These are phyloP conservation scores for Takifugu bimaculatus DNA, from an alignment of 2,113 vertebrate genomes.

Conservation along the genomic window DNA sequence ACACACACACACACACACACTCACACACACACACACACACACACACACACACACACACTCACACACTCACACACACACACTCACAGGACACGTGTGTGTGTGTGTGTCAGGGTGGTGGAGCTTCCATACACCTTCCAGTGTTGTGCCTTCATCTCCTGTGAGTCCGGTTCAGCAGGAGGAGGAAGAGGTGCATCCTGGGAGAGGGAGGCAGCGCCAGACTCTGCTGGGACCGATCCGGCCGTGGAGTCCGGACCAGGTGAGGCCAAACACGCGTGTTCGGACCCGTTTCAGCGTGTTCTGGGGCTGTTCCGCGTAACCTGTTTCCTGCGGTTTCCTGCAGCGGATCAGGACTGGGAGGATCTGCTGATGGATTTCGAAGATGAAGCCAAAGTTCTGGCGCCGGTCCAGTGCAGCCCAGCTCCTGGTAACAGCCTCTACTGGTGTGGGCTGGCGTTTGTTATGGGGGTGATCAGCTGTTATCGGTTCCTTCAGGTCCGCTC, in stretches of 20 bases:
- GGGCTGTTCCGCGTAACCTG: too few species aligned
- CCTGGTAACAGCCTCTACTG: slow-evolving; percentile 76
- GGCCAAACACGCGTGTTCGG: too few species aligned
- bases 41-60: too few species aligned
- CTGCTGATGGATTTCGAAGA: slow-evolving; percentile 87
- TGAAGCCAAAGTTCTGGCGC: slow-evolving; percentile 82
- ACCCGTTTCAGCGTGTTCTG: too few species aligned
- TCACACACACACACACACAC: too few species aligned
- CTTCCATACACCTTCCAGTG: slow-evolving; percentile 94
- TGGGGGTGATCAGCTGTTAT: background rate
- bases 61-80: too few species aligned
- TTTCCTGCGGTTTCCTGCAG: slow-evolving; percentile 22
- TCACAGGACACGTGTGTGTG: slow-evolving; percentile 8
- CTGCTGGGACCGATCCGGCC: background rate
- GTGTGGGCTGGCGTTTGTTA: too few species aligned
- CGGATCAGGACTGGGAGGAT: slow-evolving; percentile 85
- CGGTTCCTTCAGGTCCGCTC: slow-evolving; percentile 80
- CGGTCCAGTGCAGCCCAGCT: slow-evolving; percentile 85
- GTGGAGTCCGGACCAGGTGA: too few species aligned
- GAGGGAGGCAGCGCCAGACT: slow-evolving; percentile 44
- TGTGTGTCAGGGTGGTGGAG: slow-evolving; percentile 83
- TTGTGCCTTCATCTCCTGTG: slow-evolving; percentile 85
- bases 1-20: too few species aligned
- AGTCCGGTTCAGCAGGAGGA: slow-evolving; percentile 72
- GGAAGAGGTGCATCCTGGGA: slow-evolving; percentile 67